Evolutionary conservation across 1,140 invertebrate species (phyloP).

Genomic region (Apocrypta bakeri): DNA sequence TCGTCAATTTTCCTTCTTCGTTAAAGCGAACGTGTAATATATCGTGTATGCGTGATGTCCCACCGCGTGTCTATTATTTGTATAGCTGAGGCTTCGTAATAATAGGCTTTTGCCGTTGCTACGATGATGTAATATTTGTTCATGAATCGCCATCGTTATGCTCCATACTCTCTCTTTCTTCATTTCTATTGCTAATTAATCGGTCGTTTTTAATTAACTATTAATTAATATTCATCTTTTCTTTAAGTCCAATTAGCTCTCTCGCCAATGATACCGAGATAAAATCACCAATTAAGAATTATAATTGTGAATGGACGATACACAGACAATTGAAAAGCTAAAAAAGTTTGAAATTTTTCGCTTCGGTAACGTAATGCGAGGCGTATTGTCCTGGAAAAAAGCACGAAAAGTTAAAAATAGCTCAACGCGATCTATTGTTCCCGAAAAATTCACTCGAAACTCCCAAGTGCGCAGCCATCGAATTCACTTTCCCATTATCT

Average conservation of each 20-base stretch:
- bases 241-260: neutral
- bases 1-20: neutral
- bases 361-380: neutral
- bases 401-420: neutral
- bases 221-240: neutral
- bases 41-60: neutral
- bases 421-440: neutral
- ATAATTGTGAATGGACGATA: neutral
- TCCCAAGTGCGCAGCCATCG: neutral
- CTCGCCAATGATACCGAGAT: neutral
- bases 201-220: no score
- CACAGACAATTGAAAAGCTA: no score
- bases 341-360: neutral
- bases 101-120: no score
- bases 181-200: no score
- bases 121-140: no score
- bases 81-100: no score
- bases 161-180: no score
- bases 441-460: neutral
- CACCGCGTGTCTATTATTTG: no score
- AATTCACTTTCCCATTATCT: conserved; percentile 56
- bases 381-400: neutral
- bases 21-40: neutral
- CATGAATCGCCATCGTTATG: no score
- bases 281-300: neutral